Percentiles rank a stretch among this genome's conserved stretches.
These are phyloP conservation scores for Caradrina kadenii DNA, from an alignment of 2,888 invertebrate genomes.

Conservation along the genomic window DNA sequence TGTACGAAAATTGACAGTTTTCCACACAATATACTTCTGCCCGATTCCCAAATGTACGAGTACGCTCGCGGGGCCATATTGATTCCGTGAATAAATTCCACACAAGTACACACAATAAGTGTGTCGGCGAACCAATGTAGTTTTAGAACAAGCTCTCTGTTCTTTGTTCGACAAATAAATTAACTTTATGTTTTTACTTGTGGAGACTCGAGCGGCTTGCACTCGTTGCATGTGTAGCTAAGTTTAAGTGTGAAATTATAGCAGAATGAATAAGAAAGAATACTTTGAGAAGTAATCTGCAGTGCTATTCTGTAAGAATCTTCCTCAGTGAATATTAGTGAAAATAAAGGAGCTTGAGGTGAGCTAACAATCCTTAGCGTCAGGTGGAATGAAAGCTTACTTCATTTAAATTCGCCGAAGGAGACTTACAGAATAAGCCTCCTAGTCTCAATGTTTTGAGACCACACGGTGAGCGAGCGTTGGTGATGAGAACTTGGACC, in stretches of 20 bases:
- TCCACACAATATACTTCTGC: constrained; percentile 51
- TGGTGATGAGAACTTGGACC: too few relatives aligned
- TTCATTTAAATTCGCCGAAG: not conserved
- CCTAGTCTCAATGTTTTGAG: too few relatives aligned
- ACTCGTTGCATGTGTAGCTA: not conserved
- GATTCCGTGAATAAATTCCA: constrained; percentile 59
- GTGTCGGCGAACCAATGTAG: constrained; percentile 36
- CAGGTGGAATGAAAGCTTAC: not conserved
- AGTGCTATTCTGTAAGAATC: not conserved
- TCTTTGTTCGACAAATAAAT: constrained; percentile 49
- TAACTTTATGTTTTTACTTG: constrained; percentile 48
- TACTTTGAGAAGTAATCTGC: not conserved
- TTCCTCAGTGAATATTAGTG: too few relatives aligned
- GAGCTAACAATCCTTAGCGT: not conserved
- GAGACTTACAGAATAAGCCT: too few relatives aligned
- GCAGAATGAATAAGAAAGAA: not conserved
- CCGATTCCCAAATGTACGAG: constrained; percentile 43
- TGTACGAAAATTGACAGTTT: constrained; percentile 45
- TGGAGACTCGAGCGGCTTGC: not conserved
- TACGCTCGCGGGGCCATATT: constrained; percentile 42
- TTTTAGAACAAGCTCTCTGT: constrained; percentile 32
- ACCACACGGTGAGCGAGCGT: too few relatives aligned
- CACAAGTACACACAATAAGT: constrained; percentile 55
- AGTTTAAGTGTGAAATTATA: not conserved
- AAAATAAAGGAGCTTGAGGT: too few relatives aligned